Evolutionary conservation across 2,113 vertebrate species (phyloP), one percentile per base, ranked within the genome.

Genomic region (Albula goreensis): DNA sequence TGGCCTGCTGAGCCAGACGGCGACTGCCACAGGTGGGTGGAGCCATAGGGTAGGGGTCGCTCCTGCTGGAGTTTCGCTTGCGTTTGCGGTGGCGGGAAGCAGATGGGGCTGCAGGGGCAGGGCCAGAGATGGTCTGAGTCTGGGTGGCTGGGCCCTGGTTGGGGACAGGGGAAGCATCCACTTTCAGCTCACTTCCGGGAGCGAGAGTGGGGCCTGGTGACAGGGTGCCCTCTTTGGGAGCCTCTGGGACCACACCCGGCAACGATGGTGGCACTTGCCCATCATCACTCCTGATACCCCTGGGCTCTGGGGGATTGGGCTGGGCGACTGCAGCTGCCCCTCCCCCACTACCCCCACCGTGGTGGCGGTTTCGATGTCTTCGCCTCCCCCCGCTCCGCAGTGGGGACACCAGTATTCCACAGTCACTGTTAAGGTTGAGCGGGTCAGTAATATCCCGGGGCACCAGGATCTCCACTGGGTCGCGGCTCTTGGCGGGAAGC

Each of bases 361-460:
- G 92, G 78, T 95, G 94, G 78, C 96, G 95, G 87, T 98, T 97
- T 22, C 97, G 95, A 85, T 98, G 97, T 70, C 97, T 92, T 82
- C 96, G 96, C 48, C 97, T 94, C 80, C 94, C 91, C 5, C 97
- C 93, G 78, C 96, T 92, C 87, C 97, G 97, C 70, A 93, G 89
- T 1, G 97, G 96, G 0, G 97, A 96, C 8, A 95, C 92, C 79
- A 97, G 92, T 10, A 94, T 92, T 25, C 93, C 94, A 50, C 94
- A 93, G 6, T 96, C 95, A 6, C 94, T 92, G 87, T 98, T 98
- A 88, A 98, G 96, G 94, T 97, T 97, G 70, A 99, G 94, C 0
- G 97, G 97, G 91, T 98, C 97, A 0, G 97, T 98, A 91, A 98
- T 97, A 93, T 99, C 97, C 85, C 97, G 94, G 50, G 97, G 97